Evolutionary conservation across 2,888 invertebrate genomes (phyloP).

Genomic region (Polydrusus tereticollis): DNA sequence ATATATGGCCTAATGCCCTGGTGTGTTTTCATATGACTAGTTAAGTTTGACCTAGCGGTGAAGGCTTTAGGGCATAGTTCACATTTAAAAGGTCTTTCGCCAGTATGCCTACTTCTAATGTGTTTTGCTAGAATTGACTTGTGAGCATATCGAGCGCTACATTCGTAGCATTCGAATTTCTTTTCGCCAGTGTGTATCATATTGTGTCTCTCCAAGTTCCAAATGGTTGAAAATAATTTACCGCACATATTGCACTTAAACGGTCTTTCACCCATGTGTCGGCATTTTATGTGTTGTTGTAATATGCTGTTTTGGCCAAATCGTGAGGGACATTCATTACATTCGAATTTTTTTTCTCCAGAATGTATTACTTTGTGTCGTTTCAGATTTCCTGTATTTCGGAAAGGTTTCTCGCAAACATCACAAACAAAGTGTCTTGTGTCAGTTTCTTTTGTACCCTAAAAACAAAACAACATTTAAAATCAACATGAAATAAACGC

Average conservation of each 20-base stretch:
- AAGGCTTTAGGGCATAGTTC: conserved; percentile 24
- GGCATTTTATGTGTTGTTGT: conserved; percentile 25
- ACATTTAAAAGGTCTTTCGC: conserved; percentile 22
- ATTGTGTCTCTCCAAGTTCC: conserved; percentile 30
- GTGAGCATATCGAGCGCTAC: conserved; percentile 24
- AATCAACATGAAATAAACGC: too few species aligned
- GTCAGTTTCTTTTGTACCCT: neutral
- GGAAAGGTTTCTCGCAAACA: neutral
- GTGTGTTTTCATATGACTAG: conserved; percentile 24
- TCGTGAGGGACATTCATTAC: conserved; percentile 10
- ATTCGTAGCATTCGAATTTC: conserved; percentile 17
- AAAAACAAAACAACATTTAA: neutral
- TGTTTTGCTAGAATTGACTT: conserved; percentile 31
- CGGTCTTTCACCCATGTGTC: conserved; percentile 10
- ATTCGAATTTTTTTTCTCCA: conserved; percentile 23
- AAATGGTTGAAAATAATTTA: conserved; percentile 17
- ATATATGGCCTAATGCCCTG: conserved; percentile 20
- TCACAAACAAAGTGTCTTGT: neutral
- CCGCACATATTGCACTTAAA: conserved; percentile 13
- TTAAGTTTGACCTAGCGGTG: conserved; percentile 19
- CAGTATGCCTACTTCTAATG: conserved; percentile 21
- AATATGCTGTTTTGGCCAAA: conserved; percentile 20
- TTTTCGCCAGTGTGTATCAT: conserved; percentile 28
- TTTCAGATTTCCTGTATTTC: conserved; percentile 18
- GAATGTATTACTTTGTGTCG: conserved; percentile 24